Base-by-base conservation (phyloP, 2,797 vertebrate species). In the Alca torda region DNA sequence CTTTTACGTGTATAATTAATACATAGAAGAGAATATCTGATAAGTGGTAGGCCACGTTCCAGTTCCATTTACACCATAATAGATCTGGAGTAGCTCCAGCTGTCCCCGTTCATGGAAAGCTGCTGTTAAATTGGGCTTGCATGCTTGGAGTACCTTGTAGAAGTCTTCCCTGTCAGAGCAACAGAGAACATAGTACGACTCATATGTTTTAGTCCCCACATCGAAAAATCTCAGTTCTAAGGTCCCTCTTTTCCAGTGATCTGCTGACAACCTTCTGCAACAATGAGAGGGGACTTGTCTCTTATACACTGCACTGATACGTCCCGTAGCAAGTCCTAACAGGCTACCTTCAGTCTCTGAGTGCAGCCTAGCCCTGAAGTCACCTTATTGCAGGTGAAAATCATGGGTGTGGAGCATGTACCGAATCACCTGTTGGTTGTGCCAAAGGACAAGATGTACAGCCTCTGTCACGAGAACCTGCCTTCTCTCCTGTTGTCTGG, bases 1-100 rank as follows among this genome's bases (percentile, higher is more conserved):
- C 95, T 88, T 96, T 89, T 91, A 95, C 77, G 9, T 94, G 78
- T 94, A 94, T 96, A 91, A 96, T 96, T 96, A 97, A 97, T 96
- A 96, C 82, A 86, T 43, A 89, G 84, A 90, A 67, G 46, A 90
- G 64, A 94, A 57, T 92, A 92, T 94, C 91, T 81, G 87, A 24
- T 89, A 90, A 96, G 67, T 84, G 72, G 70, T 96, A 96, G 91
- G 92, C 89, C 94, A 95, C 18, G 7, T 95, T 95, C 91, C 93
- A 95, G 69, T 95, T 93, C 84, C 46, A 74, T 95, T 95, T 97
- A 88, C 84, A 90, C 69, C 85, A 90, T 82, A 96, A 95, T 88
- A 95, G 84, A 88, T 85, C 85, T 87, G 75, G 88, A 95, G 83
- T 92, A 94, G 45, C 72, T 91, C 89, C 95, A 94, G 90, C 86